phyloP scores from a whole-genome alignment of 2,888 invertebrate genomes.

The Amblyjoppa fuscipennis region DNA sequence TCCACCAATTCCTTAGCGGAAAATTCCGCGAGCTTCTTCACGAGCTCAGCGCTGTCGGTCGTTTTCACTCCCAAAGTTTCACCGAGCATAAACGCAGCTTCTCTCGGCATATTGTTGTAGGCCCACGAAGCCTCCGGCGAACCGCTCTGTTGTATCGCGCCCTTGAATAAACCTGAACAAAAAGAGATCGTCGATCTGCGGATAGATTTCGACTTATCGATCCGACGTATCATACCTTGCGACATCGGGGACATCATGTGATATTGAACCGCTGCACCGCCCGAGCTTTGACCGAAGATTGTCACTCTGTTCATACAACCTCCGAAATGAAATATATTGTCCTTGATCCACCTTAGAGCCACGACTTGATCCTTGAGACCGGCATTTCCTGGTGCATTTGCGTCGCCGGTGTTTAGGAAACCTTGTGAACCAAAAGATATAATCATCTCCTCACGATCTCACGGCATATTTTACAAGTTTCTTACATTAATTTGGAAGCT shows the following conservation, averaged over 20 bases:
- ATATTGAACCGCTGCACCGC: slow-evolving; percentile 76
- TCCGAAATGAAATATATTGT: slow-evolving; percentile 81
- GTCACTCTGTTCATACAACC: slow-evolving; percentile 79
- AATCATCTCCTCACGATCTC: slow-evolving; percentile 1
- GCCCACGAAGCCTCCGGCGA: slow-evolving; percentile 76
- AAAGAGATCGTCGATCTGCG: neutral
- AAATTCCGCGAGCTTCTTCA: slow-evolving; percentile 76
- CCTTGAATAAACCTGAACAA: slow-evolving; percentile 78
- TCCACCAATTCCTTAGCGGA: slow-evolving; percentile 75
- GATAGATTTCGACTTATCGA: neutral
- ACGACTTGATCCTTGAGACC: slow-evolving; percentile 81
- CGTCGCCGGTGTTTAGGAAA: slow-evolving; percentile 79
- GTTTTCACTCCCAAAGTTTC: slow-evolving; percentile 79
- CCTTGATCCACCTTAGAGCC: slow-evolving; percentile 80
- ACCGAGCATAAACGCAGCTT: slow-evolving; percentile 80
- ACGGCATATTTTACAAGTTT: neutral
- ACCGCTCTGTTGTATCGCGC: slow-evolving; percentile 81
- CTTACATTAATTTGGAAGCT: neutral
- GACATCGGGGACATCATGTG: slow-evolving; percentile 82
- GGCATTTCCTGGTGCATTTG: slow-evolving; percentile 79
- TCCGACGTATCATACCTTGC: slow-evolving; percentile 71
- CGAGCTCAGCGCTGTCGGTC: slow-evolving; percentile 76
- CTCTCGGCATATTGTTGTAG: slow-evolving; percentile 74
- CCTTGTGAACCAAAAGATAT: slow-evolving; percentile 69
- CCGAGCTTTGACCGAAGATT: slow-evolving; percentile 78